A percentile compares a stretch with the other conserved stretches of the same genome.
Evolutionary conservation across 2,797 vertebrate genomes (phyloP).

Genomic region (Notolepis coatsorum): DNA sequence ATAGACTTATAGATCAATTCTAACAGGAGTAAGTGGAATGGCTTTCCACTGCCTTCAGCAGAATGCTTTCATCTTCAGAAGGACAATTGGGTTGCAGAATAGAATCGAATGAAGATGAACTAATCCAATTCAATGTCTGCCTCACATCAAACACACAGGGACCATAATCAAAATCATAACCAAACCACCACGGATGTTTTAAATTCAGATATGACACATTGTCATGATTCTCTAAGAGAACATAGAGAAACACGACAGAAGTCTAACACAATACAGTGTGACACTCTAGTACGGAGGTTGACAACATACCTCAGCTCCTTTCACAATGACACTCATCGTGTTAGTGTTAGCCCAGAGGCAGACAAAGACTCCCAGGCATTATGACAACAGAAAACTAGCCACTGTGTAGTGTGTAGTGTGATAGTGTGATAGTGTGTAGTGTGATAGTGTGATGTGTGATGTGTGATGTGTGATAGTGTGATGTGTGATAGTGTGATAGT

Average conservation of each 20-base stretch:
- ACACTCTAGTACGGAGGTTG: background rate
- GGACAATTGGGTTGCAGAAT: slow-evolving; percentile 5
- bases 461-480: too few species aligned
- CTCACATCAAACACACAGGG: background rate
- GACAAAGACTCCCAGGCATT: too few species aligned
- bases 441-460: too few species aligned
- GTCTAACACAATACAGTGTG: background rate
- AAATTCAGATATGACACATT: background rate
- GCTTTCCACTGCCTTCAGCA: background rate
- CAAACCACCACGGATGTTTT: background rate
- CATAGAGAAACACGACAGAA: background rate
- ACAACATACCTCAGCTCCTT: background rate
- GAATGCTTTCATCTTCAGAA: slow-evolving; percentile 7
- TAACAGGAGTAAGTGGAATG: background rate
- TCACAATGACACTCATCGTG: background rate
- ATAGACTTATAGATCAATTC: too few species aligned
- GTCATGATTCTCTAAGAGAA: background rate
- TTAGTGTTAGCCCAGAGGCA: background rate
- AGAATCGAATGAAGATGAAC: background rate
- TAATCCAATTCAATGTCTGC: background rate
- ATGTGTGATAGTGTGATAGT: too few species aligned
- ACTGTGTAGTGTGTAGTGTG: too few species aligned
- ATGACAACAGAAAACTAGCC: too few species aligned
- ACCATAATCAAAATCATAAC: background rate
- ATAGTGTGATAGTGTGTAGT: too few species aligned